Conservation (phyloP, 2,888 invertebrate genomes). For the Phlogophora meticulosa region DNA sequence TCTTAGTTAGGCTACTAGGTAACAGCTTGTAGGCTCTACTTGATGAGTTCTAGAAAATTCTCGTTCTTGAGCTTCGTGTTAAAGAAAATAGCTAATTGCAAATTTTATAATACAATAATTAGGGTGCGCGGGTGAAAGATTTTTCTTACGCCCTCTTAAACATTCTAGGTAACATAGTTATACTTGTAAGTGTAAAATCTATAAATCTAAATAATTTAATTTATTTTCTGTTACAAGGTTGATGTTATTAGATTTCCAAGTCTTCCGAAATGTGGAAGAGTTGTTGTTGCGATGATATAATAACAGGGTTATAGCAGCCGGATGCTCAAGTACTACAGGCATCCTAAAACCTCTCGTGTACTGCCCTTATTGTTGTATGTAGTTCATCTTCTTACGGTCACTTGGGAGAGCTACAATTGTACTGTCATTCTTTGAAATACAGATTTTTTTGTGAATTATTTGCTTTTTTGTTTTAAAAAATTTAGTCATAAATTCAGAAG, state of each 20-base stretch:
- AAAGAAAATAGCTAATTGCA: too few species aligned
- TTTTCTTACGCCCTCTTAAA: too few species aligned
- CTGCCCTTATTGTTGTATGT: conserved; percentile 3
- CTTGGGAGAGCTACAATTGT: not conserved
- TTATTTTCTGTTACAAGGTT: not conserved
- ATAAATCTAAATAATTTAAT: too few species aligned
- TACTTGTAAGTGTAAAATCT: too few species aligned
- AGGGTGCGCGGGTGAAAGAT: too few species aligned
- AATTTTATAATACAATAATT: too few species aligned
- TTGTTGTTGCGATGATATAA: conserved; percentile 7
- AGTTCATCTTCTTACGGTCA: conserved; percentile 2
- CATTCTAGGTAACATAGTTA: not conserved
- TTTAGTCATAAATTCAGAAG: not conserved
- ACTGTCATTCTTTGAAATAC: not conserved
- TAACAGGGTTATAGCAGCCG: conserved; percentile 5
- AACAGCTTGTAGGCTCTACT: not conserved
- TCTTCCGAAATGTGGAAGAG: not conserved
- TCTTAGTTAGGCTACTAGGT: not conserved
- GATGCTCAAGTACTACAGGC: conserved; percentile 4
- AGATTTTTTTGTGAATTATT: too few species aligned
- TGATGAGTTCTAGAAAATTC: conserved; percentile 1
- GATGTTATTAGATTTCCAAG: not conserved
- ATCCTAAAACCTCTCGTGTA: conserved; percentile 7
- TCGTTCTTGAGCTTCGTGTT: not conserved
- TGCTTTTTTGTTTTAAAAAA: not conserved